Percentiles rank a stretch among this genome's conserved stretches.
These are phyloP conservation scores for Sapajus apella DNA, from an alignment of 2,113 vertebrate species.

Conservation along the genomic window DNA sequence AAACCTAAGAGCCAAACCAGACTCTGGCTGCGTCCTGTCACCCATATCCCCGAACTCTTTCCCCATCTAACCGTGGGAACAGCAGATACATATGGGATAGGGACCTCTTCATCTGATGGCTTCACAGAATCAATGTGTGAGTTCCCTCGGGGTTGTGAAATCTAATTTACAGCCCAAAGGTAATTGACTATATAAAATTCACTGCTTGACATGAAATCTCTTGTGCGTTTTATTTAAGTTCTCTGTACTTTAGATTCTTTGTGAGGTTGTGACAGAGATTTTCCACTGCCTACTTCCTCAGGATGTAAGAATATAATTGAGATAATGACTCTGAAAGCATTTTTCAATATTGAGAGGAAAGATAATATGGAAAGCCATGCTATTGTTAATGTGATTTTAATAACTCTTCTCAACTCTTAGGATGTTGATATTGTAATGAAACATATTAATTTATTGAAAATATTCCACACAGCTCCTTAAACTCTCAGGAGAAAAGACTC, in stretches of 20 bases:
- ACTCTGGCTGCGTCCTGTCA: no score
- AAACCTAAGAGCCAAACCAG: not conserved
- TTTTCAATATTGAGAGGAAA: not conserved
- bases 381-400: not conserved
- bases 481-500: not conserved
- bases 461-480: not conserved
- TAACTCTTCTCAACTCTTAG: not conserved
- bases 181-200: not conserved
- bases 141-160: not conserved
- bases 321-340: not conserved
- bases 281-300: conserved; percentile 1
- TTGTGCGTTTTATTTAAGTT: not conserved
- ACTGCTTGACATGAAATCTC: not conserved
- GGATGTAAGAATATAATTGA: not conserved
- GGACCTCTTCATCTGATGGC: not conserved
- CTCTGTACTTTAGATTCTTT: not conserved
- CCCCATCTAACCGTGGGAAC: not conserved
- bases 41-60: not conserved
- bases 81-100: fast-evolving
- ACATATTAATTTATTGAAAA: conserved; percentile 13
- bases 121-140: not conserved
- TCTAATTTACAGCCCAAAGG: not conserved
- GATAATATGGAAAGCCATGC: not conserved
- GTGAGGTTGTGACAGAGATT: not conserved
- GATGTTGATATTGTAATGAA: not conserved